Conservation (phyloP, 2,888 invertebrate genomes). For the Diarsia dahlii region DNA sequence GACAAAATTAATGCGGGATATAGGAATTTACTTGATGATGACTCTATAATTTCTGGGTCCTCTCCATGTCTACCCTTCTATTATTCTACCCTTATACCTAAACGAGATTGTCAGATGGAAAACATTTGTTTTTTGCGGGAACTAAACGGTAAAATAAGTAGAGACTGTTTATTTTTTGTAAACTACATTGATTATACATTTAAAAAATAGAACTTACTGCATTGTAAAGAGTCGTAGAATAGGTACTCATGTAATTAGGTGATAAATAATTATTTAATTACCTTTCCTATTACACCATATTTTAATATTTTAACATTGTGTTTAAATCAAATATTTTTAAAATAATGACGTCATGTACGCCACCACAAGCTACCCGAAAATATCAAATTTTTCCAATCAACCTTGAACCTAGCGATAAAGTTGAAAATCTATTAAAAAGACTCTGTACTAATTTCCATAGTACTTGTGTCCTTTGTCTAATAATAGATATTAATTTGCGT, state of each 20-base stretch:
- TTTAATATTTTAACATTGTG: background rate
- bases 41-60: background rate
- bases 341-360: background rate
- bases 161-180: too few relatives aligned
- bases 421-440: too few relatives aligned
- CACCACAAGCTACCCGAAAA: background rate
- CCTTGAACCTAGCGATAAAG: too few relatives aligned
- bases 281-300: background rate
- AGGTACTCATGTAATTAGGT: background rate
- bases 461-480: constrained; percentile 13
- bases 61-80: background rate
- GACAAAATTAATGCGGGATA: background rate
- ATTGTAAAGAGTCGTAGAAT: background rate
- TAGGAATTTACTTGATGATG: background rate
- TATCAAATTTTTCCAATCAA: too few relatives aligned
- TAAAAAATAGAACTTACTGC: too few relatives aligned
- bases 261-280: too few relatives aligned
- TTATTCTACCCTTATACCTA: background rate
- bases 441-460: background rate
- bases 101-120: background rate
- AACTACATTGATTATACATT: background rate
- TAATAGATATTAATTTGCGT: constrained; percentile 12
- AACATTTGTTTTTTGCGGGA: background rate
- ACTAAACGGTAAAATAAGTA: too few relatives aligned
- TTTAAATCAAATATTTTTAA: background rate